Conservation (phyloP, 2,888 invertebrate species). For the Lymantria monacha region DNA sequence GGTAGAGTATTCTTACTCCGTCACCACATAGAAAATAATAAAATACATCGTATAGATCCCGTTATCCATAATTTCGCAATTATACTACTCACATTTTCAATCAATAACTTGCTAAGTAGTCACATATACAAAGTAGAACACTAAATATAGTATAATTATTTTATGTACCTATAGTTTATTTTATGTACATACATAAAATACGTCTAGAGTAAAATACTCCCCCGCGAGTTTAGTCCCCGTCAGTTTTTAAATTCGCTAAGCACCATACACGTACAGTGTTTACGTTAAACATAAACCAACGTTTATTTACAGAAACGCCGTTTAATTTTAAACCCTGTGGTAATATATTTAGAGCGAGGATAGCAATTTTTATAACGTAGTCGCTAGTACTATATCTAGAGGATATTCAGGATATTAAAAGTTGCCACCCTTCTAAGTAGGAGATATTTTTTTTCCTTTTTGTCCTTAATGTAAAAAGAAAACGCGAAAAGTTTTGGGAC, state of each 20-base stretch:
- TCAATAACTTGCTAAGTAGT: no score
- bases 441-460: slow-evolving; percentile 59
- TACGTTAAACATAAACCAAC: slow-evolving; percentile 56
- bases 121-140: no score
- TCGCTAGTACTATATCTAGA: slow-evolving; percentile 32
- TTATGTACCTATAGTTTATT: no score
- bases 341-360: slow-evolving; percentile 3
- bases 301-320: slow-evolving; percentile 23
- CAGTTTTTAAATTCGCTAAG: slow-evolving; percentile 71
- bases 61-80: no score
- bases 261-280: slow-evolving; percentile 58
- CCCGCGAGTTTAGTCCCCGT: slow-evolving; percentile 44
- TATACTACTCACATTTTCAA: slow-evolving; percentile 23
- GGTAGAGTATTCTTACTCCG: no score
- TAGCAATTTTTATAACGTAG: slow-evolving; percentile 14
- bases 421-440: slow-evolving; percentile 80
- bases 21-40: no score
- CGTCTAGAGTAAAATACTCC: slow-evolving; percentile 46
- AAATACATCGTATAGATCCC: no score
- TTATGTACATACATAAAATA: slow-evolving; percentile 1
- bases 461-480: slow-evolving; percentile 79
- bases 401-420: slow-evolving; percentile 75
- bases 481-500: slow-evolving; percentile 71
- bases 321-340: slow-evolving; percentile 24
- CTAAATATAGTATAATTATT: no score